Conservation (phyloP, 2,797 vertebrate genomes). For the Tragelaphus eurycerus region DNA sequence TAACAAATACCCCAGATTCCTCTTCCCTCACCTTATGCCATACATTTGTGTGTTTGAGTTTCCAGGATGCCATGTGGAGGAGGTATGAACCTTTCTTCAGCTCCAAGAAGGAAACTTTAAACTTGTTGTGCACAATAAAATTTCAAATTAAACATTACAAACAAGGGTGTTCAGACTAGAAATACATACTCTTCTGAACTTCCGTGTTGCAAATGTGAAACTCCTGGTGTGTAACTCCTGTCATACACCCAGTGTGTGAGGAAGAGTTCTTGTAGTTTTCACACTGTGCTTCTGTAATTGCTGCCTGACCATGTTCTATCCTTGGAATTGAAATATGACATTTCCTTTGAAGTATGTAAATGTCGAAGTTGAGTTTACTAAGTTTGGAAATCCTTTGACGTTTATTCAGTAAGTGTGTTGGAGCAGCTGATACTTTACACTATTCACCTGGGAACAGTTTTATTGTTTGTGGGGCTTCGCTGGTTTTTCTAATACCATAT, state of each 20-base stretch:
- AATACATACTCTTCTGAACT: slow-evolving; percentile 34
- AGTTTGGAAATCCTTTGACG: slow-evolving; percentile 50
- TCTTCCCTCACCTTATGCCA: slow-evolving; percentile 61
- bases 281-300: slow-evolving; percentile 21
- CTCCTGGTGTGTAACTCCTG: not conserved
- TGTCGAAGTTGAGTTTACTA: slow-evolving; percentile 21
- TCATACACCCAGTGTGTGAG: not conserved
- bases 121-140: slow-evolving; percentile 34
- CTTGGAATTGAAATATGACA: slow-evolving; percentile 29
- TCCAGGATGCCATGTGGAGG: slow-evolving; percentile 58
- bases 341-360: slow-evolving; percentile 40
- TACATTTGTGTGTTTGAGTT: slow-evolving; percentile 67
- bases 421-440: not conserved
- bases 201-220: not conserved
- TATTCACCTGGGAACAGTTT: slow-evolving; percentile 38
- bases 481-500: slow-evolving; percentile 28
- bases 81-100: slow-evolving; percentile 53
- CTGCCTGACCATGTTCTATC: slow-evolving; percentile 20
- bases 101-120: slow-evolving; percentile 59
- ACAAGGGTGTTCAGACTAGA: slow-evolving; percentile 40
- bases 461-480: not conserved
- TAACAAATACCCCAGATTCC: not conserved
- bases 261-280: slow-evolving; percentile 4
- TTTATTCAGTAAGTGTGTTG: slow-evolving; percentile 40
- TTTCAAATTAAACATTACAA: slow-evolving; percentile 55